These are phyloP conservation scores for Gadus chalcogrammus DNA, from an alignment of 2,113 vertebrate species.

Conservation along the genomic window DNA sequence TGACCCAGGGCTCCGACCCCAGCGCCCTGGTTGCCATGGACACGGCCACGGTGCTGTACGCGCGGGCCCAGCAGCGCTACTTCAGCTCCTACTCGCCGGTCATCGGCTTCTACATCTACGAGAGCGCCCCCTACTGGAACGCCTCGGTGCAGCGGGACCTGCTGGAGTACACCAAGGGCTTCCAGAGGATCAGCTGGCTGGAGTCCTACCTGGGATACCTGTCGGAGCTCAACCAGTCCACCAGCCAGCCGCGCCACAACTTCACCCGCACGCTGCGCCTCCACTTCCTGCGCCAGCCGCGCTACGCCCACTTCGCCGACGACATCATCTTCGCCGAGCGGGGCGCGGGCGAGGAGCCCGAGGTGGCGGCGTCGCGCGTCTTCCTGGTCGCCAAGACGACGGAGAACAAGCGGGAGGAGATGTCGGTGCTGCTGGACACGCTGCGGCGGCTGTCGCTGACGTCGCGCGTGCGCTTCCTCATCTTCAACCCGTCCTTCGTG, in stretches of 20 bases:
- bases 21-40: constrained; percentile 94
- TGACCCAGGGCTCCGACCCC: constrained; percentile 95
- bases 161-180: constrained; percentile 91
- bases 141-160: constrained; percentile 94
- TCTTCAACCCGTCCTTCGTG: constrained; percentile 98
- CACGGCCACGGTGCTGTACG: constrained; percentile 91
- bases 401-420: constrained; percentile 96
- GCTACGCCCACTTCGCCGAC: constrained; percentile 91
- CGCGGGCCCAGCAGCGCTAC: constrained; percentile 92
- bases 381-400: constrained; percentile 97
- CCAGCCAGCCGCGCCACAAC: constrained; percentile 86
- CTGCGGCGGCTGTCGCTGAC: constrained; percentile 93
- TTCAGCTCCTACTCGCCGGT: constrained; percentile 97
- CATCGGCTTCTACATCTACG: constrained; percentile 98
- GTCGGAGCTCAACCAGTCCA: constrained; percentile 88
- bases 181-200: constrained; percentile 98
- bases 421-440: constrained; percentile 94
- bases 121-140: constrained; percentile 99
- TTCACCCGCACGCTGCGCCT: constrained; percentile 90
- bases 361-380: constrained; percentile 94
- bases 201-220: constrained; percentile 96
- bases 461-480: constrained; percentile 95
- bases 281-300: constrained; percentile 87
- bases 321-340: constrained; percentile 97
- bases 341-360: constrained; percentile 88